Evolutionary conservation across 2,888 invertebrate genomes (phyloP), one percentile per base, ranked within the genome.

Genomic region (Eupithecia centaureata): DNA sequence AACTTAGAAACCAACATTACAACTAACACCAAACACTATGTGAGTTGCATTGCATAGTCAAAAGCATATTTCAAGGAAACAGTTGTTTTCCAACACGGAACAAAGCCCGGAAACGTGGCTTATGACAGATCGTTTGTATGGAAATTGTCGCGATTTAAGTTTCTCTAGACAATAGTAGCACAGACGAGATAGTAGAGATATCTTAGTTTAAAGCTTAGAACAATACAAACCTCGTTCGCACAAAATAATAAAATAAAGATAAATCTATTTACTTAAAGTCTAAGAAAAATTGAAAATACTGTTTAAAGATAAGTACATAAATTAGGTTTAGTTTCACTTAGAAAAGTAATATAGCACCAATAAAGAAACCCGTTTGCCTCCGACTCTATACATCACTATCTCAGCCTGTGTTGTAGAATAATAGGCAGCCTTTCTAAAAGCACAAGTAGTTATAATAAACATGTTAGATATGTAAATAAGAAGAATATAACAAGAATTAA

Each of bases 111-210:
- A 84, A 79, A 85, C 83, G 79, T 75, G 82, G 85, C 84, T 89
- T 86, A 86, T 86, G 88, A 86, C 83, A 56, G 54, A 54, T 28
- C 15, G 54, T 28, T 28, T 88, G 89, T 89, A 90, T 89, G 89
- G 86, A 89, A 89, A 90, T 90, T 86, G 90, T 88, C 82, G 82
- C 86, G 82, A 88, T 88, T 84, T 85, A 86, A 89, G 85, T 87
- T 87, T 80, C 73, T 77, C 78, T 7, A 25, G 27, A 52, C 52
- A 52, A 25, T 27, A 27, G 27, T 52, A 27, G 27, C 27, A 15
- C 7, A 27, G 7, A 52, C 52, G 18, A 22, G 47, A 47, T 22
- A 22, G 47, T 22, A 22, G 47, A 42, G 42, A 47, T 22, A 22
- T 10, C 12, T 18, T 47, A 3, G 12, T 47, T 47, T 22, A 47